Base-by-base conservation (phyloP, 1,140 invertebrate species). In the Drosophila tsacasi region DNA sequence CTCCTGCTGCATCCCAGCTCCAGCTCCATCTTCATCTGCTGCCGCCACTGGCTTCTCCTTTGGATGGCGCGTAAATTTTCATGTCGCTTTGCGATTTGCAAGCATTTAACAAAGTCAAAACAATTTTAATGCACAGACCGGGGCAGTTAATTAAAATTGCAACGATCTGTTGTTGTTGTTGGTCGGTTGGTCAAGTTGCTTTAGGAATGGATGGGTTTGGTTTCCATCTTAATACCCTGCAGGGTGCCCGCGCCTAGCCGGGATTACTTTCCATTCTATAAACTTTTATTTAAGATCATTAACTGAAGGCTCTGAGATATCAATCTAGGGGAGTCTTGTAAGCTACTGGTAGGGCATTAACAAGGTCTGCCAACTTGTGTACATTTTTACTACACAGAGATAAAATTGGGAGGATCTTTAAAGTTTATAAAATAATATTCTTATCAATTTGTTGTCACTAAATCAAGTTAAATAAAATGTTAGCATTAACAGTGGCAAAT, bases 81-180 rank as follows among this genome's bases (percentile, higher is more conserved):
- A 90, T 90, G 85, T 90, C 85, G 75, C 67, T 85, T 72, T 89
- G 83, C 83, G 85, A 90, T 90, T 90, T 82, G 86, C 85, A 82
- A 90, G 85, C 85, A 90, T 90, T 90, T 90, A 90, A 90, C 85
- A 90, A 90, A 90, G 85, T 90, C 85, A 90, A 90, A 90, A 90
- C 85, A 90, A 90, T 90, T 90, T 90, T 90, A 90, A 90, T 90
- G 85, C 85, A 71, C 85, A 72, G 82, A 82, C 86, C 86, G 79
- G 76, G 79, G 85, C 81, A 90, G 85, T 90, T 90, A 90, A 90
- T 90, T 90, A 90, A 90, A 90, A 90, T 90, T 82, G 87, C 86
- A 85, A 80, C 76, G 79, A 91, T 81, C 82, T 74, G 81, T 76
- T 57, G 54, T 23, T 27, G 47, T 19, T 47, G 49, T 13, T 47